Base-by-base conservation (phyloP, 92 coral and sea anemone species). In the Umimayanthus chanpuru region DNA sequence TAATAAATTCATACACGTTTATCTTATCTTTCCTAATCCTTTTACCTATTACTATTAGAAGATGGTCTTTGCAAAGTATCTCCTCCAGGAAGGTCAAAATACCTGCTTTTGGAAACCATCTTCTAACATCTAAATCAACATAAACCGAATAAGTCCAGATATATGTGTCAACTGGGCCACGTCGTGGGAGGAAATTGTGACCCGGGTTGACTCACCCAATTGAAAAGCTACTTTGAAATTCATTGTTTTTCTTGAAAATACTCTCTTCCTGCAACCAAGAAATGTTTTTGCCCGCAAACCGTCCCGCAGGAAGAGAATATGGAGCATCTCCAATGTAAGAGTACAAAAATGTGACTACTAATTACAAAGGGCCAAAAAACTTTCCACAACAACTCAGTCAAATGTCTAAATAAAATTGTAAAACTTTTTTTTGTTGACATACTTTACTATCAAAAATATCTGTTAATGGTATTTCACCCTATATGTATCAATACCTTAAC, bases 231-330 rank as follows among this genome's bases (percentile, higher is more conserved):
- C n/a, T n/a, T n/a, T n/a, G n/a, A n/a, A n/a, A n/a, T n/a, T n/a
- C n/a, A n/a, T n/a, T n/a, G n/a, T n/a, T n/a, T n/a, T n/a, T n/a
- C n/a, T n/a, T n/a, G n/a, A n/a, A n/a, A n/a, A n/a, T n/a, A n/a
- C n/a, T n/a, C 23, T 76, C 80, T 76, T 76, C 80, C 80, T 76
- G 80, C 36, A 16, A 76, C 80, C 32, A 76, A 76, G 30, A 43
- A 76, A 76, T 41, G 8, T 6, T 36, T 74, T 30, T 11, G 9
- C 79, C 79, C 50, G 41, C 79, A 74, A 74, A 74, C 79, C 79
- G 50, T 74, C 50, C 79, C 79, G 38, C 79, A 74, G 80, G 80
- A 76, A 76, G 58, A 76, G 56, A 76, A 76, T 72, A 72, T 72
- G 77, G 43, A 30, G 43, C 77, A 72, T 72, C 43, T 72, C 23